These are phyloP conservation scores for Drosophila mojavensis DNA, from an alignment of 1,140 invertebrate species.

Conservation along the genomic window DNA sequence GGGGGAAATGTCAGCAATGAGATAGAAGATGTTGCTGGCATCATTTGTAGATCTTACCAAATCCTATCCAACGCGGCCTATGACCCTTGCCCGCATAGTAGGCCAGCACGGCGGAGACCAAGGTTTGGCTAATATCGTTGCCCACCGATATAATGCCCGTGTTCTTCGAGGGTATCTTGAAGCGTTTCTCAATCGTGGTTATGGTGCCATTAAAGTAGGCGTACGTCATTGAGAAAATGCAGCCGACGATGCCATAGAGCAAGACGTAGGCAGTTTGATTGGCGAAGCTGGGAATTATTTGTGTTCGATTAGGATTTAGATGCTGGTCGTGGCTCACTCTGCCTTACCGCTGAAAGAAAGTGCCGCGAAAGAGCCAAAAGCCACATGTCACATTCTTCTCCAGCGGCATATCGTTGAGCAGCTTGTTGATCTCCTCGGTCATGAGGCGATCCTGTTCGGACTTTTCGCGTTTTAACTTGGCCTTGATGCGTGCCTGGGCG, in stretches of 20 bases:
- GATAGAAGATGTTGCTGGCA: no score
- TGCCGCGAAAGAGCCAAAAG: constrained; percentile 86
- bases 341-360: constrained; percentile 85
- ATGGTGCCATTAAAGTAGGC: constrained; percentile 91
- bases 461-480: constrained; percentile 64
- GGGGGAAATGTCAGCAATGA: constrained; percentile 84
- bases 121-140: constrained; percentile 85
- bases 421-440: constrained; percentile 85
- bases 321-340: no score
- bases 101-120: constrained; percentile 66
- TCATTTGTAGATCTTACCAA: constrained; percentile 48
- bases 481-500: constrained; percentile 21
- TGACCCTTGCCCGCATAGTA: constrained; percentile 77
- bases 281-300: constrained; percentile 86
- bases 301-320: constrained; percentile 76
- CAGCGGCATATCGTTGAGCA: constrained; percentile 85
- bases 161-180: constrained; percentile 90
- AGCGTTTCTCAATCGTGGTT: constrained; percentile 92
- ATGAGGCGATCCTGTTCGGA: constrained; percentile 68
- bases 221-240: constrained; percentile 90
- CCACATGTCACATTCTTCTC: constrained; percentile 87
- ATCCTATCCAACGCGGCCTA: constrained; percentile 75
- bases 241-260: constrained; percentile 89
- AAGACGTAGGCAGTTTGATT: constrained; percentile 91
- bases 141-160: constrained; percentile 90